Percentiles rank a stretch among this genome's conserved stretches.
Evolutionary conservation across 2,113 vertebrate genomes (phyloP).

Genomic region (Oenanthe oenanthe): DNA sequence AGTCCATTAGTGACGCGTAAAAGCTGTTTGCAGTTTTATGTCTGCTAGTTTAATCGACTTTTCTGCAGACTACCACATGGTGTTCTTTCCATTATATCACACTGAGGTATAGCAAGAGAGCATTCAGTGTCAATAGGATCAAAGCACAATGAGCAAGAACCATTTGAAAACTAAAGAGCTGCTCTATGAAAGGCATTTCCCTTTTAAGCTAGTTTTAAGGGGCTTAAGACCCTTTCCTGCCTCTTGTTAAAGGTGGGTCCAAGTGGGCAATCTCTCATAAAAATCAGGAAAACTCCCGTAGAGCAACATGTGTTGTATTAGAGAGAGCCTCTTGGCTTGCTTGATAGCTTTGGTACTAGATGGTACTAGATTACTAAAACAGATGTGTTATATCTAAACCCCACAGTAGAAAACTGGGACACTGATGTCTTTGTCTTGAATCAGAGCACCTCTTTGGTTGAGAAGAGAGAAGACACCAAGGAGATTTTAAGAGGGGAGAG

Average conservation of each 20-base stretch:
- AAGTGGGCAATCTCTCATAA: not conserved
- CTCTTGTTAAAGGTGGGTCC: not conserved
- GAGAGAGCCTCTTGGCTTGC: not conserved
- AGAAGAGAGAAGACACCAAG: not conserved
- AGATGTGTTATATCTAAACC: not conserved
- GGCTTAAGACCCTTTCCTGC: not conserved
- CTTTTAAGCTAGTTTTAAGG: slow-evolving; percentile 26
- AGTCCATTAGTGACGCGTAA: slow-evolving; percentile 55
- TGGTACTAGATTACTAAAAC: not conserved
- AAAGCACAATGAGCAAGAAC: slow-evolving; percentile 24
- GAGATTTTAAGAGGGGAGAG: not conserved
- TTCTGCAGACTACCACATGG: slow-evolving; percentile 51
- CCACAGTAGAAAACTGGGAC: not conserved
- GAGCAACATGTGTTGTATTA: not conserved
- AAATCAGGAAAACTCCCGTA: not conserved
- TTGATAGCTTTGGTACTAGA: not conserved
- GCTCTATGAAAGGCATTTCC: slow-evolving; percentile 50
- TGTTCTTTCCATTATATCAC: slow-evolving; percentile 49
- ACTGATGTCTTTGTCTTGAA: not conserved
- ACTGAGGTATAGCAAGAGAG: slow-evolving; percentile 48
- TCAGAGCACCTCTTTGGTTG: not conserved
- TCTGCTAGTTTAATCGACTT: slow-evolving; percentile 63
- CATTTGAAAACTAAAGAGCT: slow-evolving; percentile 29
- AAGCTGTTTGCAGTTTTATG: slow-evolving; percentile 66
- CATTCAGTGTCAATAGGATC: slow-evolving; percentile 5